These are phyloP conservation scores for Pollenia griseotomentosa DNA, from an alignment of 2,888 invertebrate genomes.

Conservation along the genomic window DNA sequence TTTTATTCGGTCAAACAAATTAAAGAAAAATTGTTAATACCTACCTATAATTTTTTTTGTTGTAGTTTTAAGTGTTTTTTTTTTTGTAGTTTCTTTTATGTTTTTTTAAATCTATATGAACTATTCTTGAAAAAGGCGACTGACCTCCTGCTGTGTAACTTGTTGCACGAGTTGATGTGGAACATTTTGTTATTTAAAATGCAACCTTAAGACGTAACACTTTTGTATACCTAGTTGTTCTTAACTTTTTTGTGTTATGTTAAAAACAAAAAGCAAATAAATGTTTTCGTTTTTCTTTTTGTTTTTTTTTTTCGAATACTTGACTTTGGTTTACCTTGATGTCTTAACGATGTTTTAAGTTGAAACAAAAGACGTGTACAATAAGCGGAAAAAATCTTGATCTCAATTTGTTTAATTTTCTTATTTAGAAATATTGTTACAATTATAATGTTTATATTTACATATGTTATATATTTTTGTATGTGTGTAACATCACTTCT, in stretches of 20 bases:
- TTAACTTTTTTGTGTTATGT: background rate
- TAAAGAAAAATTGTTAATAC: background rate
- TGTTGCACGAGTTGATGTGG: constrained; percentile 71
- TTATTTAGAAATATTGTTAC: constrained; percentile 25
- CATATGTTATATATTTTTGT: background rate
- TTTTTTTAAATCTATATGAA: constrained; percentile 30
- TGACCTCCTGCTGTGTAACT: constrained; percentile 75
- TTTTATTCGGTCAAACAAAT: constrained; percentile 6
- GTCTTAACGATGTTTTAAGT: constrained; percentile 3
- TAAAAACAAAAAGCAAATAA: no score
- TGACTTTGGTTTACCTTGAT: constrained; percentile 50
- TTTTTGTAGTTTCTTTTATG: constrained; percentile 6
- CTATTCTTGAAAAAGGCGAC: constrained; percentile 55
- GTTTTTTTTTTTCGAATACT: constrained; percentile 26
- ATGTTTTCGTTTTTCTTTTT: background rate
- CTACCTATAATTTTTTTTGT: background rate
- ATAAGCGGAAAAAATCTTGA: constrained; percentile 42
- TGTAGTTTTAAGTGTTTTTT: constrained; percentile 37
- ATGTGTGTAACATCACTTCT: background rate
- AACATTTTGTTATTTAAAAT: constrained; percentile 34
- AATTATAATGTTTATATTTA: background rate
- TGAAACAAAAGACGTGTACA: constrained; percentile 36
- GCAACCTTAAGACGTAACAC: constrained; percentile 44
- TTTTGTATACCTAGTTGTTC: constrained; percentile 7
- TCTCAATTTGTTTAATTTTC: constrained; percentile 34